Base-by-base conservation (phyloP, 2,113 vertebrate genomes). In the Solenodon paradoxus region DNA sequence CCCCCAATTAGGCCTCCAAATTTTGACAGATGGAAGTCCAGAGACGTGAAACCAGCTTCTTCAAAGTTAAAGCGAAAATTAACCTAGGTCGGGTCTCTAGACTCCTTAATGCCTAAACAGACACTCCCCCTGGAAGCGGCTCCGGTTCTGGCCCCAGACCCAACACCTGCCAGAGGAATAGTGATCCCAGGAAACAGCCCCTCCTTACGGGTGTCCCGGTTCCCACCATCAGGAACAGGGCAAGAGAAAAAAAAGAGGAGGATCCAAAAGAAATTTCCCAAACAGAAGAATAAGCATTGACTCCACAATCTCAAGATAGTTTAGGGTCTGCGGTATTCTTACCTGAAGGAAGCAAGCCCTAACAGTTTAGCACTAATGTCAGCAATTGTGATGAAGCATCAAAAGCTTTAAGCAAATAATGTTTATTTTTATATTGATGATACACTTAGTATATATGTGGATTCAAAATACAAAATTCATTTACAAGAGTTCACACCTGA, bases 381-480 rank as follows among this genome's bases (percentile, higher is more conserved):
- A 90, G 35, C 47, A 63, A 74, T 77, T 68, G 17, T 74, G 55
- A 89, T 66, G 40, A 68, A 85, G 55, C 63, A 87, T 22, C 42
- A 82, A 69, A 95, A 89, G 78, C 51, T 82, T 96, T 97, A 98
- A 96, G 97, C 98, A 98, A 98, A 98, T 98, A 97, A 98, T 97
- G 95, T 98, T 98, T 98, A 98, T 98, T 98, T 96, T 97, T 96
- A 96, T 98, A 98, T 92, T 83, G 97, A 97, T 97, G 88, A 96
- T 98, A 98, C 97, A 98, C 92, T 96, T 96, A 97, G 97, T 98
- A 97, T 96, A 97, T 96, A 95, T 47, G 97, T 95, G 96, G 91
- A 96, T 97, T 97, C 96, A 96, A 95, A 92, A 97, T 98, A 98
- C 96, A 98, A 98, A 98, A 98, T 96, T 97, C 94, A 98, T 98